Evolutionary conservation across 1,140 invertebrate species (phyloP).

Genomic region (Drosophila tsacasi): DNA sequence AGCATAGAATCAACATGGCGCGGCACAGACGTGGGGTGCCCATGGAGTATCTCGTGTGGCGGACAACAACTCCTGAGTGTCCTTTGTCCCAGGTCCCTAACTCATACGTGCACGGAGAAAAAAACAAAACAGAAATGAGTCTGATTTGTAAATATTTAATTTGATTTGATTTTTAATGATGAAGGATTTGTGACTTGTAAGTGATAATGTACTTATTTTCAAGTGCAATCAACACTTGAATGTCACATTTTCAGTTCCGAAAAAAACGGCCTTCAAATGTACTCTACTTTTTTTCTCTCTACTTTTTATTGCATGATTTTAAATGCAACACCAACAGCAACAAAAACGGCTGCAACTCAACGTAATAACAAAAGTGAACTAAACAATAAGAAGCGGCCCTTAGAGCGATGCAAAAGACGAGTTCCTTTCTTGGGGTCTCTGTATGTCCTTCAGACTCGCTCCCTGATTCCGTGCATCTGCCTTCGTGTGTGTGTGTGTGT

Average conservation of each 20-base stretch:
- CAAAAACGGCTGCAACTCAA: constrained; percentile 44
- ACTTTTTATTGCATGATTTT: constrained; percentile 67
- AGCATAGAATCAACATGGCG: constrained; percentile 67
- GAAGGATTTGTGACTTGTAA: too few relatives aligned
- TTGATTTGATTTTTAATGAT: too few relatives aligned
- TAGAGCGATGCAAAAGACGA: constrained; percentile 61
- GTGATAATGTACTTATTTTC: too few relatives aligned
- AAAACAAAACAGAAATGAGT: background rate
- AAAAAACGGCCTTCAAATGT: background rate
- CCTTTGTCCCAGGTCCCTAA: constrained; percentile 36
- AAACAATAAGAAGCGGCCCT: constrained; percentile 66
- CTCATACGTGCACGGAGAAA: constrained; percentile 11
- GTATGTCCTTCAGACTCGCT: constrained; percentile 9
- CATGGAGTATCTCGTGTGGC: constrained; percentile 15
- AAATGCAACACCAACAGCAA: constrained; percentile 52
- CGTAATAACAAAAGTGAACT: constrained; percentile 76
- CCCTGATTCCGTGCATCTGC: constrained; percentile 20
- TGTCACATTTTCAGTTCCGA: background rate
- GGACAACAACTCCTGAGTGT: constrained; percentile 52
- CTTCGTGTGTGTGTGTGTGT: constrained; percentile 42
- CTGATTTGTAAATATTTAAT: too few relatives aligned
- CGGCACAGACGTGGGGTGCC: constrained; percentile 14
- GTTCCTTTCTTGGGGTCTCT: constrained; percentile 50
- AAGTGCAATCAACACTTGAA: background rate
- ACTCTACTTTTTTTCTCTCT: background rate